Evolutionary conservation across 1,140 invertebrate species (phyloP).

Genomic region (Gerris buenoi): DNA sequence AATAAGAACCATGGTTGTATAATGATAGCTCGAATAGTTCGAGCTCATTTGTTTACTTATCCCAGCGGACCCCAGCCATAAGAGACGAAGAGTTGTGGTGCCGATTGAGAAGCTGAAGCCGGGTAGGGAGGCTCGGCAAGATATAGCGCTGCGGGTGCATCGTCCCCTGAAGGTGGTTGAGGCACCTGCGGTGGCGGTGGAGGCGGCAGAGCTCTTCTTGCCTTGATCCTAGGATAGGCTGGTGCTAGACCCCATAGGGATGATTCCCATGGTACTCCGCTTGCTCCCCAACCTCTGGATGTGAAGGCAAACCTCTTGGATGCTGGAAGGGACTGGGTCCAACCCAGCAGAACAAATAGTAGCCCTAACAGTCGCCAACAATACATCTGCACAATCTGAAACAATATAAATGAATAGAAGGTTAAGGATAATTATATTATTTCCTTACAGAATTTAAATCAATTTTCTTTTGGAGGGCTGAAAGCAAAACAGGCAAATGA

Average conservation of each 20-base stretch:
- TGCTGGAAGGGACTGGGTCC: neutral
- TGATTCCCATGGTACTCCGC: neutral
- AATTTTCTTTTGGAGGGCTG: no score
- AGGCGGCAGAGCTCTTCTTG: neutral
- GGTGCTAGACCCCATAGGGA: neutral
- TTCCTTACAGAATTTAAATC: no score
- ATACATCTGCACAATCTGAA: no score
- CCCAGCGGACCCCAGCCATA: neutral
- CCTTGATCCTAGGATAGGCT: neutral
- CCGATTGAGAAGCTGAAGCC: neutral
- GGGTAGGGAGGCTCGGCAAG: neutral
- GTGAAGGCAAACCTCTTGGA: neutral
- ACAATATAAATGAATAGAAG: no score
- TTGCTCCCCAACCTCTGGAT: neutral
- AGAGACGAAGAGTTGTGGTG: neutral
- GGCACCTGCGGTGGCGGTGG: neutral
- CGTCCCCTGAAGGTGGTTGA: neutral
- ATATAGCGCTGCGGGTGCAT: neutral
- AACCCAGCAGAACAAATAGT: no score
- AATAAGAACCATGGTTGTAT: no score
- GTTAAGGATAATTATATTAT: no score
- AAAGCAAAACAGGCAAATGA: no score
- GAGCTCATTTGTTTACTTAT: no score
- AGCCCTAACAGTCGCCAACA: no score
- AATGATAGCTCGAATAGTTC: no score